Conservation (phyloP, 2,888 invertebrate species). For the Idaea dimidiata region DNA sequence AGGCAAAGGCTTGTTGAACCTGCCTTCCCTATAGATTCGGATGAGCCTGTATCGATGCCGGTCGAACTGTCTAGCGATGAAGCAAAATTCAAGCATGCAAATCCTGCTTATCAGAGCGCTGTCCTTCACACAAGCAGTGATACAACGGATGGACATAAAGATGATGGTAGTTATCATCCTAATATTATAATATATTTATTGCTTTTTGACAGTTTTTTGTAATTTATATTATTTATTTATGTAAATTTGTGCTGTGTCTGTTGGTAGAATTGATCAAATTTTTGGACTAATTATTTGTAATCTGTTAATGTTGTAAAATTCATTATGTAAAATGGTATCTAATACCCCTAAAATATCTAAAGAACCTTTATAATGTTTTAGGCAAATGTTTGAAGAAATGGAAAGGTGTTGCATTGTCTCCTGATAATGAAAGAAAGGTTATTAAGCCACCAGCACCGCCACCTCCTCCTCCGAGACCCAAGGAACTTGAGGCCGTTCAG, state of each 20-base stretch:
- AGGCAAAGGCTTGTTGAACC: constrained; percentile 61
- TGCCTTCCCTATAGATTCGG: constrained; percentile 65
- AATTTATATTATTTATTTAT: too few relatives aligned
- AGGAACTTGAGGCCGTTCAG: constrained; percentile 53
- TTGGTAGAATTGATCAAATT: too few relatives aligned
- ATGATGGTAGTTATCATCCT: constrained; percentile 56
- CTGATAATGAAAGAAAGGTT: constrained; percentile 79
- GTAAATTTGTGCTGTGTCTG: too few relatives aligned
- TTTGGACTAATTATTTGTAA: too few relatives aligned
- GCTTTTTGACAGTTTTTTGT: too few relatives aligned
- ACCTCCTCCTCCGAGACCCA: constrained; percentile 33
- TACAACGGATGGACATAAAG: constrained; percentile 61
- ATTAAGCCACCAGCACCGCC: constrained; percentile 44
- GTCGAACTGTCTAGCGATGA: constrained; percentile 64
- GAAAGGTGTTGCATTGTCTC: constrained; percentile 88
- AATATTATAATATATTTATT: background rate
- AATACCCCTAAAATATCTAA: background rate
- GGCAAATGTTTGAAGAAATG: constrained; percentile 86
- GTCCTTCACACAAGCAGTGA: constrained; percentile 80
- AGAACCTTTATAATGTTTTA: constrained; percentile 30
- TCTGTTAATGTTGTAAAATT: too few relatives aligned
- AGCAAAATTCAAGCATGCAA: constrained; percentile 85
- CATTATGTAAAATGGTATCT: too few relatives aligned
- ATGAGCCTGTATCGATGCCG: constrained; percentile 72
- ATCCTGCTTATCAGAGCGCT: constrained; percentile 88